Percentiles rank a stretch among this genome's conserved stretches.
phyloP scores from a whole-genome alignment of 92 coral and sea anemone species.

The Phymanthus crucifer region DNA sequence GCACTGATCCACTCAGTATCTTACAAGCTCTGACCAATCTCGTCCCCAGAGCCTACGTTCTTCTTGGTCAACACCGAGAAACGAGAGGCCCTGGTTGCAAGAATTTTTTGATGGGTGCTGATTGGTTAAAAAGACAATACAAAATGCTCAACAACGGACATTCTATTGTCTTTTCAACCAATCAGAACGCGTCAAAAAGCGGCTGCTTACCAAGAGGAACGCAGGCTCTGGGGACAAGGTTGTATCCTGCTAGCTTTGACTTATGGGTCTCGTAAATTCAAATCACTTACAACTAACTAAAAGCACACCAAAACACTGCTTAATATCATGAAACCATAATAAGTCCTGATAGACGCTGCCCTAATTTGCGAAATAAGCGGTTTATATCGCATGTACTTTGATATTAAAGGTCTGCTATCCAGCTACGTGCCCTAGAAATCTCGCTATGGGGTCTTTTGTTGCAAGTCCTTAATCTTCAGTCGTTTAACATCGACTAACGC shows the following conservation, averaged over 20 bases:
- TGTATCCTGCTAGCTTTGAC: too few relatives aligned
- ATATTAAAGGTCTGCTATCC: neutral
- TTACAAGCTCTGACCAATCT: neutral
- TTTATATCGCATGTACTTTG: neutral
- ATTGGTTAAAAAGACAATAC: too few relatives aligned
- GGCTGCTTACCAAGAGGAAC: too few relatives aligned
- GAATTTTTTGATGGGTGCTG: too few relatives aligned
- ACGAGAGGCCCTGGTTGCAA: too few relatives aligned
- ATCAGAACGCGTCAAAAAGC: too few relatives aligned
- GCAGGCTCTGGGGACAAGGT: too few relatives aligned
- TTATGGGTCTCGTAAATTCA: neutral
- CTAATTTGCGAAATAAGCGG: neutral
- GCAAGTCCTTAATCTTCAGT: neutral
- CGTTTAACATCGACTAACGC: neutral
- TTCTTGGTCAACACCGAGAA: too few relatives aligned
- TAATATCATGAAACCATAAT: neutral
- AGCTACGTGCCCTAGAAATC: neutral
- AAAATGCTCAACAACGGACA: too few relatives aligned
- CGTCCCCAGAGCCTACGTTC: too few relatives aligned
- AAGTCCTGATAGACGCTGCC: neutral
- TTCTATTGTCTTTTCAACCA: too few relatives aligned
- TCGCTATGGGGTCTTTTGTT: neutral
- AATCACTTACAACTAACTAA: neutral
- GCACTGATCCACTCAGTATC: neutral
- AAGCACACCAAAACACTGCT: neutral